Evolutionary conservation across 2,888 invertebrate species (phyloP).

Genomic region (Stomorhina lunata): DNA sequence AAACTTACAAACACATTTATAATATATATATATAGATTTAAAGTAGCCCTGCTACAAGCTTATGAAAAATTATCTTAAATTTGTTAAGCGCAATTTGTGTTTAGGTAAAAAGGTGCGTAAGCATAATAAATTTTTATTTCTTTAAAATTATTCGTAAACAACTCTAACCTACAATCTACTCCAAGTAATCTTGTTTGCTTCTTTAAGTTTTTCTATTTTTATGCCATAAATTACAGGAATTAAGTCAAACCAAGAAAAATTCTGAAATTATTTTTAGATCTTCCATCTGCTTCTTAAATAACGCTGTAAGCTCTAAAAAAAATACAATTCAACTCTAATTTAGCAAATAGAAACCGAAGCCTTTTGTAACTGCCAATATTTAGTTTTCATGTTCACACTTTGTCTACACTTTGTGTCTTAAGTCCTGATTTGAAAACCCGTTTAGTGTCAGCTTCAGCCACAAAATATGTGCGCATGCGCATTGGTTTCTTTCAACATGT

Average conservation of each 20-base stretch:
- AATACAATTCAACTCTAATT: background rate
- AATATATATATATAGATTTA: too few species aligned
- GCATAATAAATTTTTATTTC: background rate
- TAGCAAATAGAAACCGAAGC: background rate
- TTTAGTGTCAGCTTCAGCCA: background rate
- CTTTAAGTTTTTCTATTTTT: background rate
- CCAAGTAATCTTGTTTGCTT: background rate
- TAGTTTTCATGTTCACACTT: background rate
- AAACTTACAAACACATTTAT: too few species aligned
- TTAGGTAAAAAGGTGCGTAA: too few species aligned
- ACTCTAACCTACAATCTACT: background rate
- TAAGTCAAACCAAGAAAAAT: background rate
- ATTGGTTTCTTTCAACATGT: background rate
- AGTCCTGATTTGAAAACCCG: background rate
- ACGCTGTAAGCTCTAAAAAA: too few species aligned
- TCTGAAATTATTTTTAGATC: constrained; percentile 13
- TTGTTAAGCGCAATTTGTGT: too few species aligned
- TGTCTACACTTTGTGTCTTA: background rate
- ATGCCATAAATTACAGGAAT: background rate
- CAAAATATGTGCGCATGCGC: constrained; percentile 31
- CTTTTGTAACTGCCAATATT: background rate
- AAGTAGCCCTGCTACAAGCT: too few species aligned
- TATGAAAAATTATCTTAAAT: too few species aligned
- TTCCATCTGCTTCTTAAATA: too few species aligned
- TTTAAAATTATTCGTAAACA: background rate